Base-by-base conservation (phyloP, 2,113 vertebrate genomes). In the Coptodon rendalli region DNA sequence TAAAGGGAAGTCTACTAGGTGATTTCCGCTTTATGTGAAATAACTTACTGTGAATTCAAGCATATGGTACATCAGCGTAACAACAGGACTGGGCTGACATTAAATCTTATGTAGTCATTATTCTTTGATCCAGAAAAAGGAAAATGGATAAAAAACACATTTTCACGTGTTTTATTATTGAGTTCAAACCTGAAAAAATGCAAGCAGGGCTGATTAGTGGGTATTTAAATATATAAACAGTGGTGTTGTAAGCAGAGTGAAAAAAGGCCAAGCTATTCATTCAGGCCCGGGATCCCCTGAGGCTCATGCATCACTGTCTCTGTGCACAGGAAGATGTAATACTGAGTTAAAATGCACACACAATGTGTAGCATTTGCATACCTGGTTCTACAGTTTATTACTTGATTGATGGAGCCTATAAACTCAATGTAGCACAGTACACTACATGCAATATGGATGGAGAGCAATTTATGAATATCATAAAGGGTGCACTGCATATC, bases 371-470 rank as follows among this genome's bases (percentile, higher is more conserved):
- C 16, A 85, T 93, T 89, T 86, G 80, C 91, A 91, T 91, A 83
- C 90, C 9, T 83, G 84, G 50, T 52, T 80, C 71, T 63, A 63
- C n/a, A 86, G 57, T 90, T 91, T 89, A 87, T 86, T 19, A 81
- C 81, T 53, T 93, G 93, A 93, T 92, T 53, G 78, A 93, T 88
- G 90, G 81, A 71, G 2, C 50, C 48, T 29, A 83, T 91, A 84
- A 89, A 90, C n/a, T 56, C 73, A 16, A 7, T 29, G 85, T 43
- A 63, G 83, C 73, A 19, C 71, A 52, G 71, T 8, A 31, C 19
- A 66, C 34, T 85, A 88, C 84, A 82, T 83, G 87, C 84, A 92
- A 71, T 79, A 82, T 87, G 80, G 81, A 87, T 86, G 86, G 48
- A 81, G 63, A 81, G 63, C 78, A 85, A 91, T 94, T 91, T 88